Base-by-base conservation (phyloP, 2,113 vertebrate species). In the Speoplatyrhinus poulsoni region DNA sequence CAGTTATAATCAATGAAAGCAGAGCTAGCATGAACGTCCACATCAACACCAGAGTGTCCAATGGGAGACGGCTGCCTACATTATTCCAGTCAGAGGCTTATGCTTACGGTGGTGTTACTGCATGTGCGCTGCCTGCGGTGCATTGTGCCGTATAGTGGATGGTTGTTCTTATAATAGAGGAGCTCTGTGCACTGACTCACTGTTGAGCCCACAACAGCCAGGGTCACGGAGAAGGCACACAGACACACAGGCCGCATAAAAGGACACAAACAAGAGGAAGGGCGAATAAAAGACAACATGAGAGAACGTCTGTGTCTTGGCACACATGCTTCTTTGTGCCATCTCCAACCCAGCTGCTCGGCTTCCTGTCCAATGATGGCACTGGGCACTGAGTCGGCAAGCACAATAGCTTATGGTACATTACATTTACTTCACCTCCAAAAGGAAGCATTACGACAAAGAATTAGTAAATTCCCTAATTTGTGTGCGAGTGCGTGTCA, bases 141-240 rank as follows among this genome's bases (percentile, higher is more conserved):
- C 60, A 67, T 82, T 70, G 63, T 17, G 53, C 69, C 41, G 77
- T 59, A 59, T 73, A 52, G 69, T 32, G 33, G 5, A 61, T 69
- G 60, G 70, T 46, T 75, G 70, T 84, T 86, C 74, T 89, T 87
- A 65, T 75, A 62, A 77, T 26, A 87, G 77, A 84, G 73, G 53
- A 63, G 53, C 32, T 15, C 80, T 70, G 75, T 87, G 83, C 75
- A 80, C 49, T 6, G 66, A 75, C 65, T 66, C 46, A 47, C 46
- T 19, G 60, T 65, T 73, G 69, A 65, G 73, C 71, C 78, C 62
- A 63, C 64, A 61, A 59, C 74, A 55, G 7, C 58, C 60, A 55
- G 77, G 82, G 82, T 84, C 81, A 82, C 5, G 36, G 26, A 75
- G 77, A 70, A 75, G 63, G 48, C 49, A 8, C 1, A 26, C 59